Evolutionary conservation across 2,888 invertebrate species (phyloP).

Genomic region (Nineta flava): DNA sequence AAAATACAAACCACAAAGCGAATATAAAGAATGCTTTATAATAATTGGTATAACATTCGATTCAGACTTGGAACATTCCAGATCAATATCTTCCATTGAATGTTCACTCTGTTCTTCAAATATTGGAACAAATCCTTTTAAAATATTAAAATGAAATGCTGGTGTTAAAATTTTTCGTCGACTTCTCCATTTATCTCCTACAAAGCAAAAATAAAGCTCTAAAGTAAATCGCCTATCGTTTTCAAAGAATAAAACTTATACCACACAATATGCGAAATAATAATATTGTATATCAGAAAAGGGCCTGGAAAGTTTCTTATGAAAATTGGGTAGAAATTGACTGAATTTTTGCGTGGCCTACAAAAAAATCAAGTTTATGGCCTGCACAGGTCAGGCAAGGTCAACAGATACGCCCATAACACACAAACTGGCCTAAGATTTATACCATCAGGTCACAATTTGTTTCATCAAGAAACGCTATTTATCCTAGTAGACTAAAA

Average conservation of each 20-base stretch:
- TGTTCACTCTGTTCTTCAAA: conserved; percentile 29
- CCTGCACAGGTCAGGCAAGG: no score
- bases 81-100: conserved; percentile 20
- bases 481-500: no score
- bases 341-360: no score
- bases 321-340: no score
- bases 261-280: not conserved
- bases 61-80: conserved; percentile 17
- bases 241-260: not conserved
- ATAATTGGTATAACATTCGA: conserved; percentile 35
- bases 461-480: no score
- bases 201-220: not conserved
- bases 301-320: not conserved
- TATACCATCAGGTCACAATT: no score
- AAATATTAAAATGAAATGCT: conserved; percentile 46
- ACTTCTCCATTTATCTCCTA: conserved; percentile 36
- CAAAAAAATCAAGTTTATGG: no score
- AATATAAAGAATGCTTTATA: conserved; percentile 42
- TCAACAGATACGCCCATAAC: no score
- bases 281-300: no score
- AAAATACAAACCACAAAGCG: conserved; percentile 46
- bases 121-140: conserved; percentile 27
- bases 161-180: conserved; percentile 47
- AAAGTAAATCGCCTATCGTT: no score
- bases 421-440: no score